These are phyloP conservation scores for Teleogryllus occipitalis DNA, from an alignment of 1,140 invertebrate species.

Conservation along the genomic window DNA sequence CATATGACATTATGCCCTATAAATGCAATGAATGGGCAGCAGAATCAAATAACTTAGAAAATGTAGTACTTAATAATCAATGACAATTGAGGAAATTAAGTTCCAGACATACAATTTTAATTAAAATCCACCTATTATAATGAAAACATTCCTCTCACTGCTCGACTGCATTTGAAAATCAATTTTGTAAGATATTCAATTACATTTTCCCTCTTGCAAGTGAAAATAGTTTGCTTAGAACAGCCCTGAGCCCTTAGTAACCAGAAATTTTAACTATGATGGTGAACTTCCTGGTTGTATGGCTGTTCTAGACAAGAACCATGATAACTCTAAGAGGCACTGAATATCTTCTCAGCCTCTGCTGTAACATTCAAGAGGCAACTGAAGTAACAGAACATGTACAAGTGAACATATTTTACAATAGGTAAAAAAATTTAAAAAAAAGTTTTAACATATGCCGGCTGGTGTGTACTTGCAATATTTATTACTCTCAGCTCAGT, in stretches of 20 bases:
- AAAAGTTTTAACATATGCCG: background rate
- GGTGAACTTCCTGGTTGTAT: background rate
- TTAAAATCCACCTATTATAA: too few species aligned
- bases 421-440: background rate
- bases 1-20: background rate
- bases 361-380: background rate
- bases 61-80: too few species aligned
- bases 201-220: background rate
- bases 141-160: too few species aligned
- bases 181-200: too few species aligned
- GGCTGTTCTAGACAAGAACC: slow-evolving; percentile 13
- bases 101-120: too few species aligned
- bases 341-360: background rate
- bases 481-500: background rate
- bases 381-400: background rate
- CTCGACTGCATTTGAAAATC: too few species aligned
- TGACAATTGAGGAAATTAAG: too few species aligned
- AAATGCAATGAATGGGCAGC: background rate
- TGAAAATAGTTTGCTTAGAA: slow-evolving; percentile 24
- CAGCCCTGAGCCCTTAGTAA: slow-evolving; percentile 31
- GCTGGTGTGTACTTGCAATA: slow-evolving; percentile 7
- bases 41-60: too few species aligned
- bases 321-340: slow-evolving; percentile 8
- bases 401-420: background rate
- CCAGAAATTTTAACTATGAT: slow-evolving; percentile 7